phyloP scores from a whole-genome alignment of 1,140 invertebrate species.

The Drosophila tristis region DNA sequence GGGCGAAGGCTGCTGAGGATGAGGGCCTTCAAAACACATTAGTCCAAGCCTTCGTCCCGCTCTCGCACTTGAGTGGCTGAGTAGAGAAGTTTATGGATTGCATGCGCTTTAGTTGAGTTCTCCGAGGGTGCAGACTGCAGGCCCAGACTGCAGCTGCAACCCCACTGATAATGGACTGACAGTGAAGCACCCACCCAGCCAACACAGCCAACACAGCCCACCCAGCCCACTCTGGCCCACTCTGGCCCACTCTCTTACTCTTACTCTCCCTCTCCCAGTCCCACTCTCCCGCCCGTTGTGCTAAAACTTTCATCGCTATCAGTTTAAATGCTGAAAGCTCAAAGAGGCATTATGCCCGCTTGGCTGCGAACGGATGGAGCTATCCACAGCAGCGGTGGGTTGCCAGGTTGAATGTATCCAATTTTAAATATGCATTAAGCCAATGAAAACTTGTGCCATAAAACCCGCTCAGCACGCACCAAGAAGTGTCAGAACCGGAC shows the following conservation, averaged over 20 bases:
- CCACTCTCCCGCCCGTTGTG: slow-evolving; percentile 13
- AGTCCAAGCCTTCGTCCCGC: slow-evolving; percentile 40
- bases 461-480: slow-evolving; percentile 65
- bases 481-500: slow-evolving; percentile 24
- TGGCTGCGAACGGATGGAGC: not conserved
- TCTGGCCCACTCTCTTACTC: not conserved
- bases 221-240: not conserved
- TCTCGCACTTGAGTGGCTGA: slow-evolving; percentile 4
- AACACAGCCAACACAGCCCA: too few relatives aligned
- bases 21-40: slow-evolving; percentile 58
- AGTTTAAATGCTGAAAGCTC: slow-evolving; percentile 69
- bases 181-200: not conserved
- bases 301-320: slow-evolving; percentile 66
- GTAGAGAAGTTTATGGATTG: slow-evolving; percentile 62
- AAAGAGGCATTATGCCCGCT: slow-evolving; percentile 47
- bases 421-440: slow-evolving; percentile 78
- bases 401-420: slow-evolving; percentile 60
- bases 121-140: not conserved
- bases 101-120: slow-evolving; percentile 45
- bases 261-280: not conserved
- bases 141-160: slow-evolving; percentile 36
- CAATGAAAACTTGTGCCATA: slow-evolving; percentile 71
- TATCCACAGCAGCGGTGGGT: slow-evolving; percentile 1
- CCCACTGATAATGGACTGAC: slow-evolving; percentile 66
- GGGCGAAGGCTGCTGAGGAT: not conserved